Base-by-base conservation (phyloP, 2,797 vertebrate genomes). In the Nyctalus aviator region DNA sequence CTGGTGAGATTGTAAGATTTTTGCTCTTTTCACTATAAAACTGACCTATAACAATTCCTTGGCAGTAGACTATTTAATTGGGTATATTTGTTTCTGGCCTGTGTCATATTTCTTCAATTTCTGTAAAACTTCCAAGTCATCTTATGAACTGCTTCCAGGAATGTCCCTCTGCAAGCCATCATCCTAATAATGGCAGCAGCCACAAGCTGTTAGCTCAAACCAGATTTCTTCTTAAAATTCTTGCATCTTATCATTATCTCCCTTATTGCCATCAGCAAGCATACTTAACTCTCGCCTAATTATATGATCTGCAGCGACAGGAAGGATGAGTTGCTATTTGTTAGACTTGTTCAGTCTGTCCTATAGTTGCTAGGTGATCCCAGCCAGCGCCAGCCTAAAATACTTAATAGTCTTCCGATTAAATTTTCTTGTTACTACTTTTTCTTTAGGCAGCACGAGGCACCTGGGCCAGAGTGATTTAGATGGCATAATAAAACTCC, bases 371-470 rank as follows among this genome's bases (percentile, higher is more conserved):
- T 97, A 97, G 96, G 97, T 95, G 94, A 97, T 94, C 96, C 25
- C 79, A 82, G 66, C 4, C 88, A 96, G 87, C 76, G 86, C 85
- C 75, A 94, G 64, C 82, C 96, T 96, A 94, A 97, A 98, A 97
- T 98, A 96, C 89, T 95, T 97, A 97, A 95, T 97, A 97, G 97
- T 95, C 95, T 97, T 94, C 95, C 88, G 86, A 97, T 98, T 97
- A 97, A 96, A 97, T 97, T 98, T 98, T 93, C 97, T 95, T 55
- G 75, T 97, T 97, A 96, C 90, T 97, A 96, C 90, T 97, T 98
- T 97, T 97, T 90, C 95, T 98, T 97, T 97, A 97, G 97, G 94
- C 41, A 93, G 75, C 69, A 37, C 35, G 92, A 97, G 83, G 66
- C 91, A 97, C 96, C 95, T 98, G 97, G 93, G 95, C 78, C 91